A percentile compares a stretch with the other conserved stretches of the same genome.
Conservation (phyloP, 2,888 invertebrate genomes). For the Papilio gigon region DNA sequence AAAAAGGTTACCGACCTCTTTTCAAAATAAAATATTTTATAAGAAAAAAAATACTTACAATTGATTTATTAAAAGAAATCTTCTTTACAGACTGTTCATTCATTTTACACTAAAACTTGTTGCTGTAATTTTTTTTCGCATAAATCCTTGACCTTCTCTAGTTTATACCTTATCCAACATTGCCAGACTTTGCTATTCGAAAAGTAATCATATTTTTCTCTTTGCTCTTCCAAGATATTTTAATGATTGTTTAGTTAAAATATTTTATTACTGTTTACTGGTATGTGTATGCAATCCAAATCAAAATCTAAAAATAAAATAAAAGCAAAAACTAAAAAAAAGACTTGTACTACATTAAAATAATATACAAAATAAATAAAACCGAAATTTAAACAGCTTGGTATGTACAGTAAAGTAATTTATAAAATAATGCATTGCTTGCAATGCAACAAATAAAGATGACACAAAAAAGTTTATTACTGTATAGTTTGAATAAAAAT, state of each 20-base stretch:
- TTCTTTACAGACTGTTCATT: constrained; percentile 69
- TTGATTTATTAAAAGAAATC: constrained; percentile 80
- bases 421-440: no score
- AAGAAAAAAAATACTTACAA: constrained; percentile 61
- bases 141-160: neutral
- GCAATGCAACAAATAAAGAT: no score
- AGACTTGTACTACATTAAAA: no score
- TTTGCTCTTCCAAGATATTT: neutral
- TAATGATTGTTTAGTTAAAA: neutral
- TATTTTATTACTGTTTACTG: neutral
- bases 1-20: neutral
- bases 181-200: neutral
- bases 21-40: constrained; percentile 9
- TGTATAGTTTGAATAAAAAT: no score
- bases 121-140: neutral
- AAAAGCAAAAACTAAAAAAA: no score
- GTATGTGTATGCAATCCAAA: no score
- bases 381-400: no score
- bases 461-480: no score
- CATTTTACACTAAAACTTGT: constrained; percentile 52
- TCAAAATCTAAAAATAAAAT: no score
- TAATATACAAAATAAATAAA: no score
- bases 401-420: no score
- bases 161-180: neutral
- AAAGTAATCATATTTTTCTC: neutral